Conservation (phyloP, 2,888 invertebrate species). For the Antheraea assamensis region DNA sequence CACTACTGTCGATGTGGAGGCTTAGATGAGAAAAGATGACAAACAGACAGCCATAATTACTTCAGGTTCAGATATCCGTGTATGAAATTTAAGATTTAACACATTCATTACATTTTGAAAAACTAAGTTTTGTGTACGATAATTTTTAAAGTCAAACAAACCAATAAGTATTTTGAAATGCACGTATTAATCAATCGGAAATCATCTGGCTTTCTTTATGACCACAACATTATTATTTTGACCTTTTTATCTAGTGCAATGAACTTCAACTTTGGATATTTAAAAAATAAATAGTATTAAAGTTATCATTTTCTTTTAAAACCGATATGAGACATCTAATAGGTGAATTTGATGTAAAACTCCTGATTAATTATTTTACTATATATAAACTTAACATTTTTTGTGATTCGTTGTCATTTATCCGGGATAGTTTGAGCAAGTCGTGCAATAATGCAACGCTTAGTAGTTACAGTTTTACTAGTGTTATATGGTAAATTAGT, state of each 20-base stretch:
- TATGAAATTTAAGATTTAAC: too few relatives aligned
- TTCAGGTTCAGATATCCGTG: too few relatives aligned
- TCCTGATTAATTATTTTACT: neutral
- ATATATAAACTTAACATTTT: slow-evolving; percentile 13
- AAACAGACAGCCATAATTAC: too few relatives aligned
- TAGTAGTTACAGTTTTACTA: neutral
- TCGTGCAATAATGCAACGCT: neutral
- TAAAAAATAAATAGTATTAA: neutral
- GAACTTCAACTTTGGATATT: neutral
- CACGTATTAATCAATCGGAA: neutral
- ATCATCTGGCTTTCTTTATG: too few relatives aligned
- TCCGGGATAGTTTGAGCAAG: neutral
- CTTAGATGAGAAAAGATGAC: too few relatives aligned
- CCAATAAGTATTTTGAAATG: neutral
- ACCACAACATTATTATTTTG: too few relatives aligned
- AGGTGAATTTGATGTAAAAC: neutral
- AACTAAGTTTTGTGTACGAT: too few relatives aligned
- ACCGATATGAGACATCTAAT: neutral
- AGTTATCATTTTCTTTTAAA: neutral
- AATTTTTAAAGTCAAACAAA: neutral
- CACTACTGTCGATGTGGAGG: too few relatives aligned
- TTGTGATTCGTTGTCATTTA: slow-evolving; percentile 7
- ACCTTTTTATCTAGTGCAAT: neutral
- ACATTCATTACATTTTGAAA: too few relatives aligned
- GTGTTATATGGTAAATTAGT: neutral